Conservation (phyloP, 2,888 invertebrate genomes). For the Eupithecia insigniata region DNA sequence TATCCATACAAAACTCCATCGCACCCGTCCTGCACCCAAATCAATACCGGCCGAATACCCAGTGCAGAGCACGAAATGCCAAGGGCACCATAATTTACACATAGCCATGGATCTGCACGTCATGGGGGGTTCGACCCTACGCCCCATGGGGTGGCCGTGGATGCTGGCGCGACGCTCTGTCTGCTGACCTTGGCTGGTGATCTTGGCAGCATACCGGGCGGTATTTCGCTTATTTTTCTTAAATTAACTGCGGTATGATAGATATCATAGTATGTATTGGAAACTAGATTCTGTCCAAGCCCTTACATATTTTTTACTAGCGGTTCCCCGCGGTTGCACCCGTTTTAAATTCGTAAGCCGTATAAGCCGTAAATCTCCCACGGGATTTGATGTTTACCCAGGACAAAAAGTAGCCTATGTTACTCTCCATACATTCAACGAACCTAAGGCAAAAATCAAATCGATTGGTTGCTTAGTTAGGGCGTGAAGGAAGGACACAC, state of each 20-base stretch:
- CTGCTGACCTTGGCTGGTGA: constrained; percentile 33
- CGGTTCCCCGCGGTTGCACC: no score
- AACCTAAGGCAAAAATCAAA: no score
- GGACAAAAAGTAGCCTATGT: no score
- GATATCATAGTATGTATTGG: not conserved
- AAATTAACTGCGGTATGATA: not conserved
- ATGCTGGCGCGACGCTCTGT: constrained; percentile 32
- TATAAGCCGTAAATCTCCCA: no score
- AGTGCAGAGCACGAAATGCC: constrained; percentile 55
- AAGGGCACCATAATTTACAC: constrained; percentile 49
- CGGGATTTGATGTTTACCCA: no score
- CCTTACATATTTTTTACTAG: no score
- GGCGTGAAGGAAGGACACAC: no score
- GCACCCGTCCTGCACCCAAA: constrained; percentile 32
- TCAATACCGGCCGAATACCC: constrained; percentile 59
- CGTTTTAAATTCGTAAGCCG: no score
- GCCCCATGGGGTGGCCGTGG: constrained; percentile 13
- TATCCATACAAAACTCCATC: not conserved
- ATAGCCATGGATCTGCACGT: constrained; percentile 4
- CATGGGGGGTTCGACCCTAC: constrained; percentile 8
- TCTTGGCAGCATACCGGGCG: constrained; percentile 18
- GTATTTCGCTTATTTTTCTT: not conserved
- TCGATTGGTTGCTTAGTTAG: no score
- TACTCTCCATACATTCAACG: no score
- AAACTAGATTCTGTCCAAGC: not conserved